These are phyloP conservation scores for Lamellibrachia columna DNA, from an alignment of 2,888 invertebrate genomes.

Conservation along the genomic window DNA sequence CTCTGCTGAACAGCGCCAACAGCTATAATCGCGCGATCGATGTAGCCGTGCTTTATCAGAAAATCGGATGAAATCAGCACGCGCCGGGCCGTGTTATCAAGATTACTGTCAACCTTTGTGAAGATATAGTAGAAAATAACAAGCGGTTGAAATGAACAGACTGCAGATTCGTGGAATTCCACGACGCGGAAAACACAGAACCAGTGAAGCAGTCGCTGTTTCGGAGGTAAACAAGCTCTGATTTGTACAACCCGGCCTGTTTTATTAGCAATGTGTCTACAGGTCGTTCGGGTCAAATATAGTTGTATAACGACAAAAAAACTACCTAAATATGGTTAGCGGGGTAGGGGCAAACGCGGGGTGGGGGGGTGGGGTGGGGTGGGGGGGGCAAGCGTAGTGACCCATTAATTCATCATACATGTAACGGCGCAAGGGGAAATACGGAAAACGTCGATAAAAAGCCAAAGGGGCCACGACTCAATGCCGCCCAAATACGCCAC, in stretches of 20 bases:
- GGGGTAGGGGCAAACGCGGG: neutral
- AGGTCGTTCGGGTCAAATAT: neutral
- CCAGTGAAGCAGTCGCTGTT: neutral
- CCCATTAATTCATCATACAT: too few species aligned
- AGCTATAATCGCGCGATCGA: neutral
- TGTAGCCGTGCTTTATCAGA: neutral
- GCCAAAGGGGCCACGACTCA: too few species aligned
- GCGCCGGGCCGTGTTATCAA: neutral
- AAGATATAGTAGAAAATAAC: neutral
- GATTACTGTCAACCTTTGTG: neutral
- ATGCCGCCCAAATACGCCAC: too few species aligned
- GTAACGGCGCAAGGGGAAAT: too few species aligned
- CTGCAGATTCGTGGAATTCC: neutral
- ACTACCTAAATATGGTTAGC: neutral
- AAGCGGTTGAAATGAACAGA: neutral
- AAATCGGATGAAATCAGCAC: constrained; percentile 8
- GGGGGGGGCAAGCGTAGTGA: too few species aligned
- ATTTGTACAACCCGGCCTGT: neutral
- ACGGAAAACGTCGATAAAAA: too few species aligned
- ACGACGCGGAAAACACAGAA: neutral
- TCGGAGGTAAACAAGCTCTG: neutral
- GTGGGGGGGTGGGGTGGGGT: too few species aligned
- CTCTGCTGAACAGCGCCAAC: neutral
- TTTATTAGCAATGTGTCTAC: neutral
- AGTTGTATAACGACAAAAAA: neutral